Conservation (phyloP, 2,797 vertebrate genomes). For the Pseudocheirus occidentalis region DNA sequence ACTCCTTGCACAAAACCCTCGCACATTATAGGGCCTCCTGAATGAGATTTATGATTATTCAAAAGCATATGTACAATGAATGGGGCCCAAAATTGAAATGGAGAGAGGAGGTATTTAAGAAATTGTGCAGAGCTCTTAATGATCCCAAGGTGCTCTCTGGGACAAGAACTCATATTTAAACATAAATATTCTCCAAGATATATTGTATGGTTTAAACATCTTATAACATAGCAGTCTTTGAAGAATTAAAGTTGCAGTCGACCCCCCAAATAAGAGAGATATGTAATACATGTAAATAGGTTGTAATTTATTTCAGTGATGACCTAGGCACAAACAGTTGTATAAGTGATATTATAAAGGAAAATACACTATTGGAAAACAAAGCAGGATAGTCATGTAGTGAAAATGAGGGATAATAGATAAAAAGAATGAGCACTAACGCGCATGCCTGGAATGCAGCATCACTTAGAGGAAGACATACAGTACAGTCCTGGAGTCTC, state of each 20-base stretch:
- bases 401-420: not conserved
- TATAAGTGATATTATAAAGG: not conserved
- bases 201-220: not conserved
- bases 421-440: not conserved
- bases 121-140: not conserved
- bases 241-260: not conserved
- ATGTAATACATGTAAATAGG: not conserved
- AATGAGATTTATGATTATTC: not conserved
- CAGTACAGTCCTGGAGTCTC: not conserved
- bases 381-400: not conserved
- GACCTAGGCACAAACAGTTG: not conserved
- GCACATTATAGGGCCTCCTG: not conserved
- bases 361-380: not conserved
- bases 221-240: not conserved
- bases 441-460: not conserved
- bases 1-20: not conserved
- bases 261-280: not conserved
- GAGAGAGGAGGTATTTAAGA: not conserved
- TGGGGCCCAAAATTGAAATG: not conserved
- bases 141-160: not conserved
- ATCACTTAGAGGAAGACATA: not conserved
- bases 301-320: not conserved
- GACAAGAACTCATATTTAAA: not conserved
- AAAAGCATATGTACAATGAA: not conserved
- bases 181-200: not conserved